These are phyloP conservation scores for Mesaphorura yosii DNA, from an alignment of 1,140 invertebrate species.

Conservation along the genomic window DNA sequence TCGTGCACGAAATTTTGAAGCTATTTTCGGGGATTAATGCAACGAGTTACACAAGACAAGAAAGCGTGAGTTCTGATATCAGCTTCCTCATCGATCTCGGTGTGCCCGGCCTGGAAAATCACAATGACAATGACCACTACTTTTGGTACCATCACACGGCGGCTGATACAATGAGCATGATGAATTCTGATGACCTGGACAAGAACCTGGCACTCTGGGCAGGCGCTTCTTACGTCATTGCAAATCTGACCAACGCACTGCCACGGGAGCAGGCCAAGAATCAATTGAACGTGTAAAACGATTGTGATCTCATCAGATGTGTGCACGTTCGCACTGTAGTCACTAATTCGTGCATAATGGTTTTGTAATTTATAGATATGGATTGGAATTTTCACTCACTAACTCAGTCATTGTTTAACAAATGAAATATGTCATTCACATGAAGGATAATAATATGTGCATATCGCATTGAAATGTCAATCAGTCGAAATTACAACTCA, in stretches of 20 bases:
- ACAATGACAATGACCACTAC: slow-evolving; percentile 36
- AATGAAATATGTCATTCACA: no score
- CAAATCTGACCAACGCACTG: slow-evolving; percentile 14
- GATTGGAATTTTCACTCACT: no score
- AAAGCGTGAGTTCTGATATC: slow-evolving; percentile 31
- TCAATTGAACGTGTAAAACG: no score
- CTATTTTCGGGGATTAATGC: slow-evolving; percentile 29
- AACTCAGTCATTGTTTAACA: no score
- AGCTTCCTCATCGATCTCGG: slow-evolving; percentile 31
- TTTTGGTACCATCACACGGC: slow-evolving; percentile 39
- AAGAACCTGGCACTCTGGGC: slow-evolving; percentile 36
- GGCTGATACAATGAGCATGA: slow-evolving; percentile 35
- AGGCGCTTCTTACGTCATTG: slow-evolving; percentile 47
- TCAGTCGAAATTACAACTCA: no score
- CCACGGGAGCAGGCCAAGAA: slow-evolving; percentile 5
- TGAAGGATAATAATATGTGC: no score
- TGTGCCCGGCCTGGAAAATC: slow-evolving; percentile 37
- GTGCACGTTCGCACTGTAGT: background rate
- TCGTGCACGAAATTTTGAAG: slow-evolving; percentile 47
- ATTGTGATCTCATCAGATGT: no score
- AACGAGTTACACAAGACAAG: slow-evolving; percentile 16
- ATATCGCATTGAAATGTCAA: no score
- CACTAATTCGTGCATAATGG: no score
- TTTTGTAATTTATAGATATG: no score
- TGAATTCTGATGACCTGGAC: slow-evolving; percentile 35